Base-by-base conservation (phyloP, 2,888 invertebrate species). In the Dione vanillae region DNA sequence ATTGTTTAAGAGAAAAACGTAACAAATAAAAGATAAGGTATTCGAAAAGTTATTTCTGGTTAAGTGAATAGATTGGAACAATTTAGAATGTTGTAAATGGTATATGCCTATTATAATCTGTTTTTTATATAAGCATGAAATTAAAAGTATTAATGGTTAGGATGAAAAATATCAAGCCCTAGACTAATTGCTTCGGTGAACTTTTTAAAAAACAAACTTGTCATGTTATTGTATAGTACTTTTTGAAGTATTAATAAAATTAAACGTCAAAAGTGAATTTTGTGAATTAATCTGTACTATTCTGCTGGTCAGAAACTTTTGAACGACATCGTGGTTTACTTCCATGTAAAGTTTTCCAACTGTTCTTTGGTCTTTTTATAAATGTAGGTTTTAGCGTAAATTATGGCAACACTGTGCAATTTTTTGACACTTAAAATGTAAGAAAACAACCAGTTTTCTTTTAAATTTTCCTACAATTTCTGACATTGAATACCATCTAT, bases 251-350 rank as follows among this genome's bases (percentile, higher is more conserved):
- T 66, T 72, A 41, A 62, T 59, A 20, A 51, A 47, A 40, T 27
- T 54, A 51, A 16, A 49, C 19, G 11, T 49, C 49, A 49, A 49
- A 49, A 49, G n/a, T 49, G 19, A 70, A 75, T 19, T 67, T 58
- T 43, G 27, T n/a, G 43, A 61, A 61, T 61, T 51, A 62, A 66
- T 59, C 66, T 74, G 68, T 70, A 73, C 40, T 78, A 65, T 70
- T 89, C 90, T 90, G 90, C 90, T 84, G 90, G 90, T 79, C 90
- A 88, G 90, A 84, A 73, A 45, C 58, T 58, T 69, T 68, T 64
- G 58, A 58, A 68, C 65, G 59, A 70, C 43, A 64, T 65, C 54
- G 61, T 49, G 65, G 71, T 72, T 77, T 77, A 83, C 82, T 85
- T 83, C 82, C 85, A 81, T 80, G 81, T 72, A 80, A 87, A 86